Base-by-base conservation (phyloP, 2,797 vertebrate species). In the Pangasius macronema region DNA sequence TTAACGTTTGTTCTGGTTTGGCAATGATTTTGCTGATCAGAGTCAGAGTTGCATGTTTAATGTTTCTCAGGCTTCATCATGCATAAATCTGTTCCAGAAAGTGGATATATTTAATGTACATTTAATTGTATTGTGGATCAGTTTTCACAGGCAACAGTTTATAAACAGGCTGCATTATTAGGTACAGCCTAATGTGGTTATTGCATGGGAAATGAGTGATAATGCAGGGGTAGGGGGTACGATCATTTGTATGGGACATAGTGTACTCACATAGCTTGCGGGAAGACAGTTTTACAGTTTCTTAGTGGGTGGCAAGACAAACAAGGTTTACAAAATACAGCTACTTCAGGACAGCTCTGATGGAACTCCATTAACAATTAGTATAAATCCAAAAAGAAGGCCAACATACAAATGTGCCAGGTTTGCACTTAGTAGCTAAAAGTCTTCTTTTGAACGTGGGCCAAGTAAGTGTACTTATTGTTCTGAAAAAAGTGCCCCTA, bases 221-320 rank as follows among this genome's bases (percentile, higher is more conserved):
- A 53, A 59, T 53, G 22, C 36, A 13, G 6, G 0, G 9, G 30
- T 27, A 16, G 13, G 8, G 46, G n/a, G 11, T 57, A 36, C 55
- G 46, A 86, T 86, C 51, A 76, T 81, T 67, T 87, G 46, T 84
- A 42, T 51, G 30, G 72, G 59, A 65, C 63, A 27, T 63, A 2
- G 33, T 30, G 49, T 68, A 18, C 76, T 81, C 75, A 42, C 27
- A 13, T 53, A 67, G 77, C 68, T 76, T 87, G 63, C 49, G 85
- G 33, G 49, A 87, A 84, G 82, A 84, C 59, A 75, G 82, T 36
- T 88, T 82, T 87, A 79, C 39, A 36, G 76, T 68, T 33, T 67
- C 72, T 87, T 86, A 61, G 83, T 87, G 85, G 88, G 70, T 85
- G 82, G 82, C n/a, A 84, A 81, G 33, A 81, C 70, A 61, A 83